Evolutionary conservation across 2,888 invertebrate species (phyloP), one percentile per base, ranked within the genome.

Genomic region (Ceraclea dissimilis): DNA sequence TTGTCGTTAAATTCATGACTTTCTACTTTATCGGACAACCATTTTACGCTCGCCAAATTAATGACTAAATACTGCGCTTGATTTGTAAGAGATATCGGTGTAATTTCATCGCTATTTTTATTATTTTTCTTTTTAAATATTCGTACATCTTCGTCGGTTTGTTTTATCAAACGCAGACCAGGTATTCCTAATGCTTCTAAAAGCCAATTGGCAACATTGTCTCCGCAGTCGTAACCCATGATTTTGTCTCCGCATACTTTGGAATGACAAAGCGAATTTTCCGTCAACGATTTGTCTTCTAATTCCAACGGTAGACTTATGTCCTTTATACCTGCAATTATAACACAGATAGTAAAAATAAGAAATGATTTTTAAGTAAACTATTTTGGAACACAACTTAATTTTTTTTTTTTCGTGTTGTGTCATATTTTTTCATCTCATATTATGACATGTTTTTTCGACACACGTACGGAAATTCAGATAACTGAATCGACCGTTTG

Each of bases 221-320:
- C 81, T 0, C 96, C 96, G 71, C 93, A 95, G 68, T 96, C 94
- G 62, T 80, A 75, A 0, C 90, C 92, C 65, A 83, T 78, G 0
- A 93, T 82, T 59, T 81, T 75, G 67, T 92, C 92, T 1, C 87
- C 86, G 68, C 95, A 95, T 11, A 96, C 85, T 80, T 90, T 90
- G 66, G 88, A 91, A 61, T 82, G 82, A 66, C 91, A 91, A 44
- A 84, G 58, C 73, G 69, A 26, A 72, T 70, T 16, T 72, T 68
- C 60, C 10, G 26, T n/a, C n/a, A 39, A 21, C 6, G 33, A 66
- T 66, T 1, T 64, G 66, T 57, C 63, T 65, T 17, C 63, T 66
- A 43, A 67, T 63, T 79, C 73, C 44, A 89, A 68, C 2, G 82
- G 73, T 49, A 87, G 67, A 18, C 72, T 66, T 43, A 86, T 74